phyloP scores from a whole-genome alignment of 2,888 invertebrate genomes.

The Pyrochroa serraticornis region DNA sequence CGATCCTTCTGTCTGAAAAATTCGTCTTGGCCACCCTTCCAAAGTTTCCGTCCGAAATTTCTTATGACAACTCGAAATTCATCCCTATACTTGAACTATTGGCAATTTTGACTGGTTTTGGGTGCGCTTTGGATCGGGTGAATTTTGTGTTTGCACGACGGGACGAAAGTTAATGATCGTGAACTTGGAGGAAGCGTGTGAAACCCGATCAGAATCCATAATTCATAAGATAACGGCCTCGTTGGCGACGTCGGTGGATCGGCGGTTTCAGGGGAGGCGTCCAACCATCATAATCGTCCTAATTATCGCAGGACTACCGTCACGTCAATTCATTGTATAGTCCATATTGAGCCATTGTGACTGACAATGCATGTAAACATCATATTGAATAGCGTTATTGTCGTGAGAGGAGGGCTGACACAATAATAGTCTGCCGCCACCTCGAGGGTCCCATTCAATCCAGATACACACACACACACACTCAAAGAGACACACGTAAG shows the following conservation, averaged over 20 bases:
- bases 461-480: slow-evolving; percentile 29
- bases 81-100: too few relatives aligned
- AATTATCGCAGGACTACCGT: slow-evolving; percentile 51
- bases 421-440: slow-evolving; percentile 16
- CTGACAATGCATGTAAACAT: slow-evolving; percentile 53
- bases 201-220: slow-evolving; percentile 12
- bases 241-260: slow-evolving; percentile 14
- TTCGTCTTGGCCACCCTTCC: too few relatives aligned
- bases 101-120: too few relatives aligned
- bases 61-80: too few relatives aligned
- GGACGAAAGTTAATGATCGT: too few relatives aligned
- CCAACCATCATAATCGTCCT: slow-evolving; percentile 54
- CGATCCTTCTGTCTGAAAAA: background rate
- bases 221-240: slow-evolving; percentile 15
- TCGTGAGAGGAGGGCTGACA: slow-evolving; percentile 29
- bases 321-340: slow-evolving; percentile 48
- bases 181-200: slow-evolving; percentile 7
- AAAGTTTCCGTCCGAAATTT: too few relatives aligned
- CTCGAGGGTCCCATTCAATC: slow-evolving; percentile 34
- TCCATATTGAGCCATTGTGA: slow-evolving; percentile 51
- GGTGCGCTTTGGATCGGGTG: too few relatives aligned
- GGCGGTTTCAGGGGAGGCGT: slow-evolving; percentile 42
- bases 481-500: too few relatives aligned
- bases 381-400: slow-evolving; percentile 46
- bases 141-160: too few relatives aligned